These are phyloP conservation scores for Chrysina gloriosa DNA, from an alignment of 2,888 invertebrate species.

Conservation along the genomic window DNA sequence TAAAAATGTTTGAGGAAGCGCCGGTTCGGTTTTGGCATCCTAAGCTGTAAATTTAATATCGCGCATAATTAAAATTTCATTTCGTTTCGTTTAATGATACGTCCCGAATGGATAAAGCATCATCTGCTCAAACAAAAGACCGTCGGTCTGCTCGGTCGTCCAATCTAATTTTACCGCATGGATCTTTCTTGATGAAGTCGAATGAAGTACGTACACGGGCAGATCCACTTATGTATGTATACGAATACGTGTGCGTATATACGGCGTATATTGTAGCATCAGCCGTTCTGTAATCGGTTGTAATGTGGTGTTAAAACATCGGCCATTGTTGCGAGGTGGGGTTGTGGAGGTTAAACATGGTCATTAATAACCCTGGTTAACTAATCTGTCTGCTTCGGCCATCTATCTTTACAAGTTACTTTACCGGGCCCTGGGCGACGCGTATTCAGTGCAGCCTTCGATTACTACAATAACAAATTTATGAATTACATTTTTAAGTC, in stretches of 20 bases:
- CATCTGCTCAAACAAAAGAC: constrained; percentile 5
- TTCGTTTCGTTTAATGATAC: constrained; percentile 4
- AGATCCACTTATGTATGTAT: background rate
- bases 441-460: constrained; percentile 57
- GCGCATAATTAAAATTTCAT: background rate
- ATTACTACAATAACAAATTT: constrained; percentile 62
- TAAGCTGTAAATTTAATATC: background rate
- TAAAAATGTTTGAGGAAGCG: background rate
- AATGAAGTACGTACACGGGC: background rate
- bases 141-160: background rate
- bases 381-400: constrained; percentile 71
- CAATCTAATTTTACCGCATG: constrained; percentile 5
- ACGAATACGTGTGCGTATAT: background rate
- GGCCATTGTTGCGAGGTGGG: constrained; percentile 65
- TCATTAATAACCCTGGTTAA: constrained; percentile 75
- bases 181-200: background rate
- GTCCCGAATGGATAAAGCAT: constrained; percentile 1
- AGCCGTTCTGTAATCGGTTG: constrained; percentile 61
- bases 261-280: constrained; percentile 16
- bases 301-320: constrained; percentile 65
- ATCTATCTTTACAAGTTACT: constrained; percentile 68
- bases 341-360: constrained; percentile 68
- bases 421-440: constrained; percentile 58
- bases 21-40: background rate
- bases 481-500: constrained; percentile 57